Evolutionary conservation across 2,797 vertebrate species (phyloP).

Genomic region (Ataeniobius toweri): DNA sequence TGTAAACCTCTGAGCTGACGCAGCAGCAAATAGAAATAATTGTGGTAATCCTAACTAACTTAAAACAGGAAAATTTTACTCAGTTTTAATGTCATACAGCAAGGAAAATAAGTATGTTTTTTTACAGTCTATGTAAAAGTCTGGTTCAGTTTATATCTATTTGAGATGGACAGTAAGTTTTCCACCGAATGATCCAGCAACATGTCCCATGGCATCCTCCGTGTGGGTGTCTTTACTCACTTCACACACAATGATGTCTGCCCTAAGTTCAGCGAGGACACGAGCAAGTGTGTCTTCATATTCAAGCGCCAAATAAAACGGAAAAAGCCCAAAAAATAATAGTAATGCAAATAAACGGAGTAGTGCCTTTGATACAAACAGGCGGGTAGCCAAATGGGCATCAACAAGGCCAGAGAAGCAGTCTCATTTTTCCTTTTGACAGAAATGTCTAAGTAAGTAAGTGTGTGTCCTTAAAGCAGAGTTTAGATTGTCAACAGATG

Average conservation of each 20-base stretch:
- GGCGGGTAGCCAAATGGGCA: constrained; percentile 72
- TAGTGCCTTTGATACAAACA: constrained; percentile 72
- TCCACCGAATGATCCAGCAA: constrained; percentile 55
- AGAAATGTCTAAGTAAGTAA: constrained; percentile 78
- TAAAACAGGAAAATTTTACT: neutral
- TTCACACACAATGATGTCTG: constrained; percentile 72
- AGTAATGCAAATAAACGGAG: constrained; percentile 81
- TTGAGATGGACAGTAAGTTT: constrained; percentile 54
- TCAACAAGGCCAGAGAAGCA: constrained; percentile 66
- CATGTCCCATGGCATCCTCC: constrained; percentile 46
- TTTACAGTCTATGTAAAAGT: neutral
- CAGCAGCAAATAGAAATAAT: neutral
- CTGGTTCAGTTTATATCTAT: neutral
- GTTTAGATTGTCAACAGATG: constrained; percentile 84
- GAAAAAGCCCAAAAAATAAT: constrained; percentile 79
- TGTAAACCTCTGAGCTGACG: neutral
- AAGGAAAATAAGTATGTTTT: neutral
- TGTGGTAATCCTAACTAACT: neutral
- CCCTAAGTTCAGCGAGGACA: constrained; percentile 76
- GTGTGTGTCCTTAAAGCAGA: constrained; percentile 80
- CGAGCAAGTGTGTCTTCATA: constrained; percentile 71
- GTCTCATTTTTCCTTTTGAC: constrained; percentile 81
- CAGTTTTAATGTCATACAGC: neutral
- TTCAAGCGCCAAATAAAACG: constrained; percentile 81
- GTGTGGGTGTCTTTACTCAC: constrained; percentile 53